phyloP scores from a whole-genome alignment of 2,113 vertebrate genomes.

The Morone chrysops region DNA sequence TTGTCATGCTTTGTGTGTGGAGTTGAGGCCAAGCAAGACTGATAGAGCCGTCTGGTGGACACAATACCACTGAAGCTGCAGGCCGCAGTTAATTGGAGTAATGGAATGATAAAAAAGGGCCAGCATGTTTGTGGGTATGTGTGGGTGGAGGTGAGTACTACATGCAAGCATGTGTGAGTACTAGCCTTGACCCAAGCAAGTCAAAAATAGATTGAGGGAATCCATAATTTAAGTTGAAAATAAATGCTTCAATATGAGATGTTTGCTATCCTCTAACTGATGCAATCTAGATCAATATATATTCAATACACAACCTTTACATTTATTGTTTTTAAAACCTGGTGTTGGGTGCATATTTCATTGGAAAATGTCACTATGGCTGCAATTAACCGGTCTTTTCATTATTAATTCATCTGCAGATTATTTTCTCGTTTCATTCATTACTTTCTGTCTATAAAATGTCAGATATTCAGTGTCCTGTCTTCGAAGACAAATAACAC shows the following conservation, averaged over 20 bases:
- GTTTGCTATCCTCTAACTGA: background rate
- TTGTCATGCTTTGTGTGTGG: conserved; percentile 69
- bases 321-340: fast-evolving
- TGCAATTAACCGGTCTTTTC: background rate
- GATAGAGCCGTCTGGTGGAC: conserved; percentile 49
- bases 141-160: conserved; percentile 8
- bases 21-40: conserved; percentile 52
- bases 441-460: background rate
- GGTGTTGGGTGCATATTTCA: background rate
- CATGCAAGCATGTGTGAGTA: conserved; percentile 21
- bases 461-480: background rate
- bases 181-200: background rate
- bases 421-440: background rate
- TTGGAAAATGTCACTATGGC: background rate
- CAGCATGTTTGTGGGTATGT: conserved; percentile 20
- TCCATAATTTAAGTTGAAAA: conserved; percentile 2
- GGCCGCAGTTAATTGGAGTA: conserved; percentile 49
- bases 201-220: background rate
- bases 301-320: background rate
- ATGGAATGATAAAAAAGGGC: conserved; percentile 42
- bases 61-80: conserved; percentile 49
- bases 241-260: background rate
- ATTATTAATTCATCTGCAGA: background rate
- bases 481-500: too few species aligned
- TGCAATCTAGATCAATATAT: background rate